Evolutionary conservation across 2,797 vertebrate species (phyloP).

Genomic region (Hippocampus kuda): DNA sequence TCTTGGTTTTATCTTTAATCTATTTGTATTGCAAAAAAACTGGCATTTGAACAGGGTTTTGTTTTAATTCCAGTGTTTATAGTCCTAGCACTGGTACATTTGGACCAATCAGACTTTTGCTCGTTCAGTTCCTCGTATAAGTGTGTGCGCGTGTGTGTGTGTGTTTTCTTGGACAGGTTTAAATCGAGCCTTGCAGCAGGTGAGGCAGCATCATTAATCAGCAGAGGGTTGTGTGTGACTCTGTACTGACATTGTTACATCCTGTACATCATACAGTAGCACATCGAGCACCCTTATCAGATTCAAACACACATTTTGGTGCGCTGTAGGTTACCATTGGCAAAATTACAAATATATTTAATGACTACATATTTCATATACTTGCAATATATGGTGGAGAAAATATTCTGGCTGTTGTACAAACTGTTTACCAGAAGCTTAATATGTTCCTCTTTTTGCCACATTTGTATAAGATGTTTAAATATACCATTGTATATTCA

Average conservation of each 20-base stretch:
- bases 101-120: too few relatives aligned
- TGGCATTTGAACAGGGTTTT: too few relatives aligned
- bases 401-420: not conserved
- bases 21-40: too few relatives aligned
- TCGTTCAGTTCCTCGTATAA: constrained; percentile 3
- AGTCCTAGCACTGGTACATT: not conserved
- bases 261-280: constrained; percentile 81
- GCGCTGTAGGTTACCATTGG: not conserved
- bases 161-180: constrained; percentile 64
- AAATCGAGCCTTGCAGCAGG: constrained; percentile 85
- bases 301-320: constrained; percentile 8
- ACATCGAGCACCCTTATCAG: constrained; percentile 58
- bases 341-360: not conserved
- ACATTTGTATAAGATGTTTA: too few relatives aligned
- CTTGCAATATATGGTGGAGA: not conserved
- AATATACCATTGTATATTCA: too few relatives aligned
- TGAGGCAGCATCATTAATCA: constrained; percentile 94
- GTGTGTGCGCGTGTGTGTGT: constrained; percentile 29
- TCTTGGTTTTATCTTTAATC: too few relatives aligned
- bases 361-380: not conserved
- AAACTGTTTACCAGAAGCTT: not conserved
- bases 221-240: constrained; percentile 62
- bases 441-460: too few relatives aligned
- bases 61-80: not conserved
- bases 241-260: constrained; percentile 96